Base-by-base conservation (phyloP, 1,140 invertebrate species). In the Bradynema listronoti region DNA sequence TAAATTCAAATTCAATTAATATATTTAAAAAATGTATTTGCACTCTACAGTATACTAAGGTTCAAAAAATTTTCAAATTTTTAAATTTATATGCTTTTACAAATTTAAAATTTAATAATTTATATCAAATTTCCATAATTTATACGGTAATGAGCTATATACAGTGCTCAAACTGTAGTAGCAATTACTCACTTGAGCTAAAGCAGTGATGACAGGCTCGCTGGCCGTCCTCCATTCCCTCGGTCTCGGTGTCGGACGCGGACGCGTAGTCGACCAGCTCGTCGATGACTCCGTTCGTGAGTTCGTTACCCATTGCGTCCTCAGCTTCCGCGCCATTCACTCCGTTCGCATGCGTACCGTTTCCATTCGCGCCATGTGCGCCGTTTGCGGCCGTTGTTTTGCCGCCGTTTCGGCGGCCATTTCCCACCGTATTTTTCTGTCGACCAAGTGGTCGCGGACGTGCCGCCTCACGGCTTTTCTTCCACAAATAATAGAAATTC, bases 401-500 rank as follows among this genome's bases (percentile, higher is more conserved):
- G 30, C 22, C 42, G 45, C 11, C 53, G 59, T 34, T 69, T 69
- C 36, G 56, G 39, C n/a, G 50, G 41, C 47, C 53, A 56, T 54
- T 61, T 58, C 9, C 62, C 24, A 61, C 42, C 32, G 24, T 19
- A 47, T 43, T 45, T 30, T 69, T 24, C 59, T 63, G 42, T n/a
- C n/a, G n/a, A n/a, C n/a, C n/a, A 19, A 76, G 62, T 39, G 68
- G 63, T 42, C 77, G 79, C 39, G 75, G 72, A n/a, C 77, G 79
- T 2, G 90, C 89, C 43, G 92, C 92, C 70, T 89, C 89, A n/a
- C 92, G 90, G n/a, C 92, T 96, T 82, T 98, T 99, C 83, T 99
- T 99, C 94, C 93, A 99, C 78, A 96, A 84, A 82, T 99, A 99
- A 81, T 98, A 99, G 82, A 90, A 98, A 78, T 96, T 91, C 27